A percentile compares a stretch with the other conserved stretches of the same genome.
phyloP scores from a whole-genome alignment of 2,797 vertebrate genomes.

The Eidolon dupreanum region DNA sequence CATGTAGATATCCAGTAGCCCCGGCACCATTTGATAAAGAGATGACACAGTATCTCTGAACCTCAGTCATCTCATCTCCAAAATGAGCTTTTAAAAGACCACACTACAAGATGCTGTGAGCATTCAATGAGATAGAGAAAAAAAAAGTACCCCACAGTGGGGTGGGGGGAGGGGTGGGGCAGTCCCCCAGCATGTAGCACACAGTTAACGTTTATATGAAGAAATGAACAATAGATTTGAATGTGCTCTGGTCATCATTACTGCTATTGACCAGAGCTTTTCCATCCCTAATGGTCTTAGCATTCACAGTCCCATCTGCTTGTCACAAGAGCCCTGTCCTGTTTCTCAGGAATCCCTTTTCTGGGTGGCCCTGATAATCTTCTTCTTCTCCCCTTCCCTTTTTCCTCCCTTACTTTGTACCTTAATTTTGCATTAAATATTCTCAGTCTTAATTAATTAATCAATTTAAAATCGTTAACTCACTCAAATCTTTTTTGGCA shows the following conservation, averaged over 20 bases:
- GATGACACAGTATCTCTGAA: not conserved
- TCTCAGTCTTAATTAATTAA: not conserved
- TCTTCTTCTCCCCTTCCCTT: not conserved
- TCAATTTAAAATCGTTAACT: constrained; percentile 28
- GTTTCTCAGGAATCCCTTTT: not conserved
- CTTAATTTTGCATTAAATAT: not conserved
- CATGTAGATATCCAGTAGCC: too few species aligned
- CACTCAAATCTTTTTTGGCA: constrained; percentile 21
- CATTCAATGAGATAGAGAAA: not conserved
- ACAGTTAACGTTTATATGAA: not conserved
- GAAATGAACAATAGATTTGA: not conserved
- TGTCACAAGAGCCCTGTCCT: not conserved
- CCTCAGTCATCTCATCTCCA: not conserved
- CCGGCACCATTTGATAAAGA: not conserved
- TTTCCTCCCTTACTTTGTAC: not conserved
- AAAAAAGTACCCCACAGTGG: not conserved
- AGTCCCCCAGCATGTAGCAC: not conserved
- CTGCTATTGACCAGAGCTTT: not conserved
- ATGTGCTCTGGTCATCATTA: not conserved
- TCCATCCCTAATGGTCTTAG: too few species aligned
- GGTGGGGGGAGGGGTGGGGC: too few species aligned
- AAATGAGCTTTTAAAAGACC: not conserved
- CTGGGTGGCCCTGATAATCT: not conserved
- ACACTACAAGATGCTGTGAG: not conserved
- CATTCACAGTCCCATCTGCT: not conserved